A percentile compares a stretch with the other conserved stretches of the same genome.
Evolutionary conservation across 1,140 invertebrate genomes (phyloP).

Genomic region (Lasioglossum baleicum): DNA sequence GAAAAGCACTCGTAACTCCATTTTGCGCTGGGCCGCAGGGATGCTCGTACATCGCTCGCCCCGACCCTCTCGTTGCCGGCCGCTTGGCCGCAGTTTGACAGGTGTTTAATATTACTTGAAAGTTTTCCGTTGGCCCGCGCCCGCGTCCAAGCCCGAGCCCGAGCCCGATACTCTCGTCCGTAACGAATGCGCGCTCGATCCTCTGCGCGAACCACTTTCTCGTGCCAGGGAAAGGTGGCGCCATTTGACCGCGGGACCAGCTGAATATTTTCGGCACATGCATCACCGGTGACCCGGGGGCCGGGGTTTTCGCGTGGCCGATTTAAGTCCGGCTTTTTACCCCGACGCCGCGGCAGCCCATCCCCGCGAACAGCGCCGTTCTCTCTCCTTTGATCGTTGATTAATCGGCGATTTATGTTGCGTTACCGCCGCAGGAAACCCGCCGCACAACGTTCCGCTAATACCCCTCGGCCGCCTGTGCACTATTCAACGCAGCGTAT

Average conservation of each 20-base stretch:
- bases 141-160: too few relatives aligned
- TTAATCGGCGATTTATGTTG: constrained; percentile 27
- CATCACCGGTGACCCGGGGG: constrained; percentile 22
- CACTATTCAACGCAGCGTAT: not conserved
- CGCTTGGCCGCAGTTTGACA: constrained; percentile 59
- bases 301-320: constrained; percentile 21
- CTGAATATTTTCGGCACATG: constrained; percentile 26
- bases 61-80: not conserved
- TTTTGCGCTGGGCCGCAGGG: constrained; percentile 40
- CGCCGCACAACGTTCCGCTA: not conserved
- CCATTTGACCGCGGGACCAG: not conserved
- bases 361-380: not conserved
- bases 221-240: not conserved
- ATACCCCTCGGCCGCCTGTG: not conserved
- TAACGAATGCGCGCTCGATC: not conserved
- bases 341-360: too few relatives aligned
- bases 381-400: not conserved
- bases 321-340: constrained; percentile 5
- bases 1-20: constrained; percentile 69
- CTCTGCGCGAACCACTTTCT: not conserved
- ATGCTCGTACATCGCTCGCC: constrained; percentile 13
- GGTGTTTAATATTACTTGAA: constrained; percentile 69
- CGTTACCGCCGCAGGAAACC: not conserved
- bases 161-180: constrained; percentile 22
- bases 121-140: constrained; percentile 47